Evolutionary conservation across 1,140 invertebrate genomes (phyloP).

Genomic region (Cherax quadricarinatus): DNA sequence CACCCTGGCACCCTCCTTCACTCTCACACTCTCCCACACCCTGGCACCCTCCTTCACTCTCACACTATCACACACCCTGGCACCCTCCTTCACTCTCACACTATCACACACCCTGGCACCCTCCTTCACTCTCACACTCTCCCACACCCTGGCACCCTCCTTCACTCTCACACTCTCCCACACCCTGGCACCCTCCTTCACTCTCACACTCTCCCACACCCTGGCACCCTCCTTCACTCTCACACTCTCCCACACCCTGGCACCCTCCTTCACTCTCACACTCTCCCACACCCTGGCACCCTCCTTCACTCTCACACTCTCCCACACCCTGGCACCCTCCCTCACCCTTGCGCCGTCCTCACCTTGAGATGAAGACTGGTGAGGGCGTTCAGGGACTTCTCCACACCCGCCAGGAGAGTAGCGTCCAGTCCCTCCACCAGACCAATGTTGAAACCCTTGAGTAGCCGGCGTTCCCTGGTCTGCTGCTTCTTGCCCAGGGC

Average conservation of each 20-base stretch:
- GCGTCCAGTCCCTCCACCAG: conserved; percentile 89
- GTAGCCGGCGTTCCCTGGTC: conserved; percentile 88
- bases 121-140: background rate
- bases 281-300: background rate
- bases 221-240: background rate
- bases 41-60: too few relatives aligned
- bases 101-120: too few relatives aligned
- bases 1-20: too few relatives aligned
- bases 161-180: background rate
- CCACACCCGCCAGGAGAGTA: conserved; percentile 86
- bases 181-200: too few relatives aligned
- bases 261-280: background rate
- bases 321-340: background rate
- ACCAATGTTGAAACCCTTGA: conserved; percentile 94
- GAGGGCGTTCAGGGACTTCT: conserved; percentile 40
- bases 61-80: too few relatives aligned
- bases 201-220: background rate
- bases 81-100: too few relatives aligned
- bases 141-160: background rate
- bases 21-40: too few relatives aligned
- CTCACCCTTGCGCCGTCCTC: background rate
- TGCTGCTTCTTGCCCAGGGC: conserved; percentile 89
- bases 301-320: background rate
- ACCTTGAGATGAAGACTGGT: conserved; percentile 12
- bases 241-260: background rate